These are phyloP conservation scores for Rhopalosiphum nymphaeae DNA, from an alignment of 2,888 invertebrate genomes.

Conservation along the genomic window DNA sequence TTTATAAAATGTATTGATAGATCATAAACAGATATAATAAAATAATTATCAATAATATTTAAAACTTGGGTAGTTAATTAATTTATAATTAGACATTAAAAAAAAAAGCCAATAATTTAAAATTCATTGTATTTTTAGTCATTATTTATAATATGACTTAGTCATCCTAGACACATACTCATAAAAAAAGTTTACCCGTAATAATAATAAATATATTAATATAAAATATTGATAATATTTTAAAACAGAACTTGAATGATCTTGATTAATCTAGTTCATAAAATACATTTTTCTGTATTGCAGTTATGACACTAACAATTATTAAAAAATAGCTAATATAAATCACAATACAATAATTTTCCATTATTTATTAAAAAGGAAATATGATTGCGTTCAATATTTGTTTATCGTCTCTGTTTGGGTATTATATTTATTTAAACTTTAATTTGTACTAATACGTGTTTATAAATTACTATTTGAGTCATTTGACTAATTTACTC, in stretches of 20 bases:
- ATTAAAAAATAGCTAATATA: neutral
- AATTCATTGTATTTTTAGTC: neutral
- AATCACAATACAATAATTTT: neutral
- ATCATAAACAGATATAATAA: neutral
- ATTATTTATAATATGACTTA: neutral
- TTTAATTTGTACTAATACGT: neutral
- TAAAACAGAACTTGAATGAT: neutral
- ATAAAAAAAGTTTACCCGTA: no score
- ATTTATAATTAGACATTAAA: neutral
- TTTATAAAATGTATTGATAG: neutral
- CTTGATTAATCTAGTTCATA: neutral
- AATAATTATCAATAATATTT: no score
- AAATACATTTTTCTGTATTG: neutral
- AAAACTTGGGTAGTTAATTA: no score
- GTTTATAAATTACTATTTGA: neutral
- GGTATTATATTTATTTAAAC: neutral
- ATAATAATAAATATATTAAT: neutral
- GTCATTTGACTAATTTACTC: neutral
- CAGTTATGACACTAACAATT: neutral
- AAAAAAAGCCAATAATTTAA: neutral
- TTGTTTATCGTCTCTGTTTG: neutral
- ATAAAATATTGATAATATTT: conserved; percentile 3
- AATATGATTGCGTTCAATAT: neutral
- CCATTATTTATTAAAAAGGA: neutral
- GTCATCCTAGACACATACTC: no score